phyloP scores from a whole-genome alignment of 2,797 vertebrate species.

The Sebastes steindachneri region DNA sequence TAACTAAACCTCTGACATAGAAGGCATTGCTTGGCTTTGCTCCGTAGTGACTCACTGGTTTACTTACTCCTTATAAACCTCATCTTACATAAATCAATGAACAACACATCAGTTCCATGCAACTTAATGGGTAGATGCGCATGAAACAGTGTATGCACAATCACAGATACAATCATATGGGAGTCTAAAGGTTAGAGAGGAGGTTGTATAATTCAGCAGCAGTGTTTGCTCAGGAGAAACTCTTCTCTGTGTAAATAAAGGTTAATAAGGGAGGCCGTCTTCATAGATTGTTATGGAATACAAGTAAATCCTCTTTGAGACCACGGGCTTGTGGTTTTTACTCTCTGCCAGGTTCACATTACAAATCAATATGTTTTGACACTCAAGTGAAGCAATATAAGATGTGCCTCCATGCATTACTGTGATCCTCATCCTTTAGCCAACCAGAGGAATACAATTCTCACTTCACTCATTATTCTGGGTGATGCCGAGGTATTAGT shows the following conservation, averaged over 20 bases:
- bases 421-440: slow-evolving; percentile 23
- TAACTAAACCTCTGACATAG: slow-evolving; percentile 15
- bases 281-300: slow-evolving; percentile 49
- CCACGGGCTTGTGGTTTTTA: slow-evolving; percentile 55
- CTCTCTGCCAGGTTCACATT: slow-evolving; percentile 51
- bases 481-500: background rate
- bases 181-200: slow-evolving; percentile 20
- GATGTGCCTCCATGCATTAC: slow-evolving; percentile 38
- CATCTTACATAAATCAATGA: slow-evolving; percentile 18
- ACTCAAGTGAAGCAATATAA: slow-evolving; percentile 54
- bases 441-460: background rate
- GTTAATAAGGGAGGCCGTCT: slow-evolving; percentile 42
- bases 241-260: slow-evolving; percentile 44
- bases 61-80: slow-evolving; percentile 21
- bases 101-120: background rate
- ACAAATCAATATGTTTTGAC: slow-evolving; percentile 73
- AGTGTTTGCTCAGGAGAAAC: background rate
- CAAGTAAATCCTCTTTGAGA: slow-evolving; percentile 55
- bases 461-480: slow-evolving; percentile 9
- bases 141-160: background rate
- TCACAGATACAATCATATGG: slow-evolving; percentile 16
- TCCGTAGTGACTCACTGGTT: slow-evolving; percentile 20
- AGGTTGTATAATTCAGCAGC: slow-evolving; percentile 2
- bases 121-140: background rate
- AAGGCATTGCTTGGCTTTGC: slow-evolving; percentile 18